phyloP scores from a whole-genome alignment of 2,888 invertebrate species.

The Lysandra bellargus region DNA sequence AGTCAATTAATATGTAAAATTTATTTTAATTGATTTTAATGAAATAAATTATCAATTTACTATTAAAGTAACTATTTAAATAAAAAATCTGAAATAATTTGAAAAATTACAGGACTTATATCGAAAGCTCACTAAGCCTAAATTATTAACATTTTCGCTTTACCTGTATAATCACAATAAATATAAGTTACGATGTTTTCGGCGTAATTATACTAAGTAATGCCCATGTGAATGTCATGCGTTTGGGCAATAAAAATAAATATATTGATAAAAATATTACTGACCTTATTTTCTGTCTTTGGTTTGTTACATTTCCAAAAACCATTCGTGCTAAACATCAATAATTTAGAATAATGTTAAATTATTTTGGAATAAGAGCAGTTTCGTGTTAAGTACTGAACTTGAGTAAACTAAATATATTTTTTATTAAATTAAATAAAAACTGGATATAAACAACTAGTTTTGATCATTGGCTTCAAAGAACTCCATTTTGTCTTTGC shows the following conservation, averaged over 20 bases:
- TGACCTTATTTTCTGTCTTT: slow-evolving; percentile 26
- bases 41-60: too few relatives aligned
- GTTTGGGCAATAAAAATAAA: slow-evolving; percentile 11
- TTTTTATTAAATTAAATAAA: not conserved
- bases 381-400: not conserved
- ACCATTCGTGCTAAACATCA: slow-evolving; percentile 23
- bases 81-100: too few relatives aligned
- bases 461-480: too few relatives aligned
- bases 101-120: too few relatives aligned
- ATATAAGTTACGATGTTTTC: slow-evolving; percentile 12
- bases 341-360: slow-evolving; percentile 11
- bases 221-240: slow-evolving; percentile 26
- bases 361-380: not conserved
- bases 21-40: too few relatives aligned
- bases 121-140: not conserved
- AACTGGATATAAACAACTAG: too few relatives aligned
- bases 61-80: too few relatives aligned
- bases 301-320: slow-evolving; percentile 19
- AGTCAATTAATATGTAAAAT: too few relatives aligned
- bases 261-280: slow-evolving; percentile 28
- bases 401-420: not conserved
- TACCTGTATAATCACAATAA: not conserved
- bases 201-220: slow-evolving; percentile 13
- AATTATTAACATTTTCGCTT: not conserved
- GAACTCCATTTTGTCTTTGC: too few relatives aligned